Conservation (phyloP, 2,888 invertebrate species). For the Hirtodrosophila confusa region DNA sequence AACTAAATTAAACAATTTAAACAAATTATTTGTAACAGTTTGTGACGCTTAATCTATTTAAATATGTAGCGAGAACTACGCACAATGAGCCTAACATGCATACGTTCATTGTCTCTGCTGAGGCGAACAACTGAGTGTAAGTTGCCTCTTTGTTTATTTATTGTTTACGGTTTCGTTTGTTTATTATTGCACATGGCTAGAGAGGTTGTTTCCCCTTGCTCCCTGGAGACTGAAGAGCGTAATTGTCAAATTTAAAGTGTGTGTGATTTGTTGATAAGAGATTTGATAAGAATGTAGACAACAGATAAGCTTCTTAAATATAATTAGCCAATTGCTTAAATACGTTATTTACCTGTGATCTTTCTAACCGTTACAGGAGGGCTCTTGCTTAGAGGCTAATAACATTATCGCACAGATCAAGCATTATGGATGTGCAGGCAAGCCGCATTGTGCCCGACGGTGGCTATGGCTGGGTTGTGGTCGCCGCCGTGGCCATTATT, state of each 20-base stretch:
- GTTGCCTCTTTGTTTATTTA: conserved; percentile 20
- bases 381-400: not conserved
- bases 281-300: conserved; percentile 28
- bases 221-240: not conserved
- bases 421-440: conserved; percentile 64
- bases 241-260: conserved; percentile 10
- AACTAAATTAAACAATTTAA: conserved; percentile 67
- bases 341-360: conserved; percentile 26
- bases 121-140: conserved; percentile 13
- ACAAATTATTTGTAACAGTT: conserved; percentile 36
- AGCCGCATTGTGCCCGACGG: conserved; percentile 86
- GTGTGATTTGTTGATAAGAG: conserved; percentile 14
- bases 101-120: conserved; percentile 15
- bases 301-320: conserved; percentile 44
- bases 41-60: conserved; percentile 24
- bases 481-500: conserved; percentile 87
- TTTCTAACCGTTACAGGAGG: conserved; percentile 23
- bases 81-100: conserved; percentile 20
- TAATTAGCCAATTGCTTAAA: conserved; percentile 26
- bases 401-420: conserved; percentile 5
- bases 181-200: not conserved
- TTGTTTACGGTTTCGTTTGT: conserved; percentile 12
- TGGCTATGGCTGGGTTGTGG: conserved; percentile 90
- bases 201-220: not conserved
- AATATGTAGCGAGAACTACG: conserved; percentile 16